A percentile compares a stretch with the other conserved stretches of the same genome.
Evolutionary conservation across 2,888 invertebrate genomes (phyloP).

Genomic region (Drosophila mulleri): DNA sequence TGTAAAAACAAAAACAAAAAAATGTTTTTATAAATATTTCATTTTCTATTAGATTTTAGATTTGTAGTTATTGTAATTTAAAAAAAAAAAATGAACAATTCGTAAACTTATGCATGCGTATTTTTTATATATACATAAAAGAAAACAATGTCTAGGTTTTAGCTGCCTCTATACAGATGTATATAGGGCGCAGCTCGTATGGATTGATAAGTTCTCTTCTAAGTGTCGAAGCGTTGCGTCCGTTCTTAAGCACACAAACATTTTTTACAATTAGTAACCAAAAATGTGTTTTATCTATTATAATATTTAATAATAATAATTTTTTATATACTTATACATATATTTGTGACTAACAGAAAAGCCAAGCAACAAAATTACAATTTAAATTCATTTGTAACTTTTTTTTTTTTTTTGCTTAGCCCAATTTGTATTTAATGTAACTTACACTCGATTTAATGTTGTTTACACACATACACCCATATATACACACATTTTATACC

Average conservation of each 20-base stretch:
- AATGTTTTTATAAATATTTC: conserved; percentile 56
- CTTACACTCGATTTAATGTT: conserved; percentile 47
- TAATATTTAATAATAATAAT: conserved; percentile 12
- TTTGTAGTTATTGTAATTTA: conserved; percentile 33
- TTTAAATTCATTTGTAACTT: conserved; percentile 33
- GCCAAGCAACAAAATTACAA: conserved; percentile 26
- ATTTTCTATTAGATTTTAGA: conserved; percentile 48
- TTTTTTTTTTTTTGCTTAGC: conserved; percentile 57
- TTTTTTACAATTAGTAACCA: conserved; percentile 25
- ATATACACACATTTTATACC: conserved; percentile 12
- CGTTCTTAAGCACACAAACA: conserved; percentile 20
- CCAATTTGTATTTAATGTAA: conserved; percentile 51
- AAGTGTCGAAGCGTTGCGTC: conserved; percentile 30
- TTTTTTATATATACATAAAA: conserved; percentile 27
- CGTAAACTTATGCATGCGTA: conserved; percentile 65
- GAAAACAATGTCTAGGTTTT: conserved; percentile 1
- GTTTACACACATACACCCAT: conserved; percentile 21
- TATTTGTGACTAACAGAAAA: conserved; percentile 53
- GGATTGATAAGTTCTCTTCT: conserved; percentile 15
- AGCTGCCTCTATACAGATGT: not conserved
- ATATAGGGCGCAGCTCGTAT: conserved; percentile 14
- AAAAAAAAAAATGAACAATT: conserved; percentile 6
- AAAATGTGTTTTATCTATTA: conserved; percentile 18
- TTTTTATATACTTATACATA: conserved; percentile 20
- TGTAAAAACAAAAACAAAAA: conserved; percentile 36